phyloP scores from a whole-genome alignment of 2,888 invertebrate genomes.

The Alsophila aescularia region DNA sequence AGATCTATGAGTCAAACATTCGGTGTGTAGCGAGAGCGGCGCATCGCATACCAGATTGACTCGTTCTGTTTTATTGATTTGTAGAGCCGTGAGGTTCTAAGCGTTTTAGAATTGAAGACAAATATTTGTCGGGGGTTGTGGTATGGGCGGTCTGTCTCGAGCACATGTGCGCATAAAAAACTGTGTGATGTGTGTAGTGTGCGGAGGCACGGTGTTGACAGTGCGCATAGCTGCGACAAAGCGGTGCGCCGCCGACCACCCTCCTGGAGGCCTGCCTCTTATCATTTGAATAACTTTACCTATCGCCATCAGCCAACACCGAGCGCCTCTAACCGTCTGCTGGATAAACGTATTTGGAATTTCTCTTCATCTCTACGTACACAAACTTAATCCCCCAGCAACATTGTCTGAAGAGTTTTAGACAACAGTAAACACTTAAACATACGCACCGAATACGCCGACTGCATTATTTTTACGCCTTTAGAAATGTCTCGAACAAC shows the following conservation, averaged over 20 bases:
- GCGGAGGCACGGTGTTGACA: conserved; percentile 74
- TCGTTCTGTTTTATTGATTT: conserved; percentile 66
- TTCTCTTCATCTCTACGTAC: conserved; percentile 31
- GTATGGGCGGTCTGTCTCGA: conserved; percentile 70
- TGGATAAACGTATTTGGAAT: conserved; percentile 35
- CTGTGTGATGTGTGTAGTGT: conserved; percentile 68
- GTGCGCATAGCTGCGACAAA: conserved; percentile 76
- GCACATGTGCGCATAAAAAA: conserved; percentile 76
- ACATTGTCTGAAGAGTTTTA: conserved; percentile 2
- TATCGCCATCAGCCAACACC: conserved; percentile 37
- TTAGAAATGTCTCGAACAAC: conserved; percentile 5
- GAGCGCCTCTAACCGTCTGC: conserved; percentile 19
- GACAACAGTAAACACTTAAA: neutral
- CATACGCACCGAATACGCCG: neutral
- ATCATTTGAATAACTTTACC: conserved; percentile 53
- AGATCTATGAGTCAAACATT: conserved; percentile 30
- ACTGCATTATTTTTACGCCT: conserved; percentile 6
- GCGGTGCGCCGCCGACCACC: conserved; percentile 66
- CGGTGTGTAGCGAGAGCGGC: conserved; percentile 31
- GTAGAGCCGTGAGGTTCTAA: conserved; percentile 68
- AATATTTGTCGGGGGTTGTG: conserved; percentile 77
- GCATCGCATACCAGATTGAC: conserved; percentile 50
- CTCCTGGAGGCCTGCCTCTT: conserved; percentile 49
- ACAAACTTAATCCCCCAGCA: conserved; percentile 27
- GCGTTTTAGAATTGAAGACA: conserved; percentile 78